These are phyloP conservation scores for Trichoplusia ni DNA, from an alignment of 1,140 invertebrate genomes.

Conservation along the genomic window DNA sequence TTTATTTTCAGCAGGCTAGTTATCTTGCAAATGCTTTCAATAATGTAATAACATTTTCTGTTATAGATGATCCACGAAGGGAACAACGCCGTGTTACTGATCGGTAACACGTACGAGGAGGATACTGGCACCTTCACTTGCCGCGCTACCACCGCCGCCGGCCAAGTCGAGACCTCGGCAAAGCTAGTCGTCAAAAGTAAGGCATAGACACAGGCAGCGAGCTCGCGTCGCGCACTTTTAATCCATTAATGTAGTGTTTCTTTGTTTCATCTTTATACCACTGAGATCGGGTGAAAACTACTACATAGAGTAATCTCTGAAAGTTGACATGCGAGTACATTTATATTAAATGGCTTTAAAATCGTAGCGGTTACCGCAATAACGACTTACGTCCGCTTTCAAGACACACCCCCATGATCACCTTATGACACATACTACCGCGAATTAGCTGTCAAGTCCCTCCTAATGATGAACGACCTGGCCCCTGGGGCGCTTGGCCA, in stretches of 20 bases:
- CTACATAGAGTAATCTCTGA: conserved; percentile 52
- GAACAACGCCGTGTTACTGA: conserved; percentile 93
- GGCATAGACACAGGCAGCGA: conserved; percentile 87
- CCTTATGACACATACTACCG: conserved; percentile 56
- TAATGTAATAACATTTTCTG: neutral
- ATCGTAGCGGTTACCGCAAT: conserved; percentile 78
- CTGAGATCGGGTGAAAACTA: conserved; percentile 81
- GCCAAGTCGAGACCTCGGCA: conserved; percentile 95
- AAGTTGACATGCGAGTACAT: conserved; percentile 72
- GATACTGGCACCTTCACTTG: conserved; percentile 96
- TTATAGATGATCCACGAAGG: conserved; percentile 95
- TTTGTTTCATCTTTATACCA: conserved; percentile 76
- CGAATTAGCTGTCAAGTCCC: conserved; percentile 15
- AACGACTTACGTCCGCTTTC: conserved; percentile 64
- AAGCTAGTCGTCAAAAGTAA: conserved; percentile 98
- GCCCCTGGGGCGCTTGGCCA: conserved; percentile 16
- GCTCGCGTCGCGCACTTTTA: conserved; percentile 79
- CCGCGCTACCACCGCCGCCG: conserved; percentile 93
- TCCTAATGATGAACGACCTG: conserved; percentile 35
- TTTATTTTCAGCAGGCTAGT: no score
- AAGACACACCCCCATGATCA: conserved; percentile 51
- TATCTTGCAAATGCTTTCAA: no score
- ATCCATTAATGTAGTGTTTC: conserved; percentile 80
- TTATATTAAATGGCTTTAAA: conserved; percentile 53
- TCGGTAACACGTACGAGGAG: conserved; percentile 96